These are phyloP conservation scores for Apantesis nais DNA, from an alignment of 2,888 invertebrate genomes.

Conservation along the genomic window DNA sequence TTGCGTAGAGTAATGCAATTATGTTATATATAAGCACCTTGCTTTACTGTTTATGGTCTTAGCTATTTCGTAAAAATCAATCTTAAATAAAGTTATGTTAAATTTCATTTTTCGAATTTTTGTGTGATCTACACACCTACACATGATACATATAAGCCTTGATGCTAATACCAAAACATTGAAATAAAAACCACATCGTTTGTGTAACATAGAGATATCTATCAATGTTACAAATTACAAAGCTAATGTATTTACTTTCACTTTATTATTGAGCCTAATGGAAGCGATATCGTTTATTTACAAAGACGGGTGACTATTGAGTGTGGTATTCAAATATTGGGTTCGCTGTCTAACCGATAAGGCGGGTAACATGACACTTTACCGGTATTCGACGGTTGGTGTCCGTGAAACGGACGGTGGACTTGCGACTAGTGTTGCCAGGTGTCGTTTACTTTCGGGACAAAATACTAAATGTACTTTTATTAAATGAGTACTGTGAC, in stretches of 20 bases:
- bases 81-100: constrained; percentile 20
- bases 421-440: constrained; percentile 22
- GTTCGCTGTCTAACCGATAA: constrained; percentile 66
- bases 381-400: constrained; percentile 54
- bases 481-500: not conserved
- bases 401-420: constrained; percentile 17
- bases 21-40: not conserved
- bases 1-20: not conserved
- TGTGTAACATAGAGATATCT: constrained; percentile 41
- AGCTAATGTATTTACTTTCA: constrained; percentile 55
- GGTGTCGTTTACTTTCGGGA: constrained; percentile 4
- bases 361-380: constrained; percentile 66
- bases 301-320: constrained; percentile 59
- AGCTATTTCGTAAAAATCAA: constrained; percentile 9
- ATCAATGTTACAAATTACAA: constrained; percentile 51
- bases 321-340: constrained; percentile 68
- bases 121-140: constrained; percentile 29
- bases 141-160: constrained; percentile 35
- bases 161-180: constrained; percentile 32
- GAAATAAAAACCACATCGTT: constrained; percentile 40
- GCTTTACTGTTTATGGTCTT: not conserved
- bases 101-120: constrained; percentile 21
- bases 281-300: constrained; percentile 53
- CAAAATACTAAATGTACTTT: not conserved
- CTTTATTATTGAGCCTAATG: constrained; percentile 56